A percentile compares a stretch with the other conserved stretches of the same genome.
phyloP scores from a whole-genome alignment of 2,113 vertebrate genomes.

The Corydoras sp. region DNA sequence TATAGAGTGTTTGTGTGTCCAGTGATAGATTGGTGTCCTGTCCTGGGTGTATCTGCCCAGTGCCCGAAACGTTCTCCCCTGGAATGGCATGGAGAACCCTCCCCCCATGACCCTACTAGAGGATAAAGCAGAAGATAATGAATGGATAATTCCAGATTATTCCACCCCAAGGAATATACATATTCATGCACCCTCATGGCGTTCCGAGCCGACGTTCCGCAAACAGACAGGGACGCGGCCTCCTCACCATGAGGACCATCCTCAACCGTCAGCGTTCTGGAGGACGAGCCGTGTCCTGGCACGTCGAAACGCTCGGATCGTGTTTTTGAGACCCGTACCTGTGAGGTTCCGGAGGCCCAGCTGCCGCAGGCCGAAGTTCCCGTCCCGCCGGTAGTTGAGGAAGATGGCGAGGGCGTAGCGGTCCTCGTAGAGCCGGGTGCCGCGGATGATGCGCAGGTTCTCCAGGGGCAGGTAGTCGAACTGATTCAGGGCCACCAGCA shows the following conservation, averaged over 20 bases:
- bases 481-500: conserved; percentile 96
- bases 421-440: conserved; percentile 92
- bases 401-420: conserved; percentile 88
- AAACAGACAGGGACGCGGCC: not conserved
- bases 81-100: no score
- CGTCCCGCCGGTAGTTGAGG: conserved; percentile 95
- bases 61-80: no score
- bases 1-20: no score
- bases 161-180: conserved; percentile 28
- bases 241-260: not conserved
- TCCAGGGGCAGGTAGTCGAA: conserved; percentile 95
- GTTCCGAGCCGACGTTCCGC: not conserved
- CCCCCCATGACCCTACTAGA: no score
- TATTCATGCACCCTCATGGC: conserved; percentile 26
- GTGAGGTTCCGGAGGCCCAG: conserved; percentile 90
- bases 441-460: conserved; percentile 91
- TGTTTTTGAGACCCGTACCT: conserved; percentile 54
- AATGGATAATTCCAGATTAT: conserved; percentile 29
- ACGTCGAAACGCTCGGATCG: no score
- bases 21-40: no score
- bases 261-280: not conserved
- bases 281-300: no score
- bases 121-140: no score
- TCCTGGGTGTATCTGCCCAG: no score
- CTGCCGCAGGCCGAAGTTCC: conserved; percentile 88